Evolutionary conservation across 2,888 invertebrate genomes (phyloP), one percentile per base, ranked within the genome.

Genomic region (Leptothorax acervorum): DNA sequence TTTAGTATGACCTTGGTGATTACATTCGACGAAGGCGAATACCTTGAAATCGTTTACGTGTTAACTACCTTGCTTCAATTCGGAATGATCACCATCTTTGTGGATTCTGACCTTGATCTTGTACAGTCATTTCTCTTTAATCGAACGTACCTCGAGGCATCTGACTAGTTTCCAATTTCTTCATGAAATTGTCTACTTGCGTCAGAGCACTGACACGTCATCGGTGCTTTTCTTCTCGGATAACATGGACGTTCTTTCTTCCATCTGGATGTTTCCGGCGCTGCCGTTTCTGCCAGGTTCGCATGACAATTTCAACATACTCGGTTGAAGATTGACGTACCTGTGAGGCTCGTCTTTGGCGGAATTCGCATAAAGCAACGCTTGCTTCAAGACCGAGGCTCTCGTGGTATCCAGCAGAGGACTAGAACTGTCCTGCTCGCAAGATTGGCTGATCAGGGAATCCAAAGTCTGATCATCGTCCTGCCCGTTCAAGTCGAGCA

Each of bases 321-420:
- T 90, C 0, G 93, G 93, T 60, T 93, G 92, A 9, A 94, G 81
- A 73, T 94, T 94, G 12, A 94, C 91, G 82, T 94, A 94, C 51
- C 90, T 90, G 51, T 88, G 91, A n/a, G 85, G 31, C 0, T 78
- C 65, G 1, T 90, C 86, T 8, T 86, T 83, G 3, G 42, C 70
- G 55, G 83, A 81, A 57, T 82, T 79, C 11, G 81, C 84, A 0
- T 84, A 65, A 15, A 75, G 57, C 42, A 73, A 55, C 39, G 35
- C 23, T 31, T 63, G 70, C 45, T 55, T 87, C 42, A 65, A 12
- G 1, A 73, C 39, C 6, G 68, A 39, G 5, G 70, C 68, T 0
- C 60, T 62, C 3, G 73, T 31, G 12, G 75, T 68, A 48, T 78
- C 57, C 39, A 91, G 11, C 23, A 92, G 51, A 3, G 92, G 92